phyloP scores from a whole-genome alignment of 2,797 vertebrate species.

The Microcaecilia unicolor region DNA sequence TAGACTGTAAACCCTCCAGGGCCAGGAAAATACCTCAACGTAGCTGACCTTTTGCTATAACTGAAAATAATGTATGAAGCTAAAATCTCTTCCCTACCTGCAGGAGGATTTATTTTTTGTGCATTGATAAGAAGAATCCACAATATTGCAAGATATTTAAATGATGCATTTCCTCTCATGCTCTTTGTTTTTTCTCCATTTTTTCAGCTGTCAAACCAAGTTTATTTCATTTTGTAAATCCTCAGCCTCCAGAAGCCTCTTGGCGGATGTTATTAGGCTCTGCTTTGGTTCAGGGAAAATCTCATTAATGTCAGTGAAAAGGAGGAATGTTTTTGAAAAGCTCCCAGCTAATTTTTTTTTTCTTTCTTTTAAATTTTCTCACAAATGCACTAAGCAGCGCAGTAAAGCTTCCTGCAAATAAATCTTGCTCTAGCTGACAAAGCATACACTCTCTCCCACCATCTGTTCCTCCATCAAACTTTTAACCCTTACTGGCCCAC shows the following conservation, averaged over 20 bases:
- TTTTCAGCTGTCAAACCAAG: not conserved
- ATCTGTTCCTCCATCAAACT: constrained; percentile 4
- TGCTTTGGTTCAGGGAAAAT: constrained; percentile 29
- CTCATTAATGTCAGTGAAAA: constrained; percentile 43
- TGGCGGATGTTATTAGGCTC: constrained; percentile 31
- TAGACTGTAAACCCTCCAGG: no score
- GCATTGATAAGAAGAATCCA: no score
- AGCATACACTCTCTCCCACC: not conserved
- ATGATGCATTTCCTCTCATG: not conserved
- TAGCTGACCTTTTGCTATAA: no score
- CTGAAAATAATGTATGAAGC: no score
- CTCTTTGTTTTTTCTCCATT: not conserved
- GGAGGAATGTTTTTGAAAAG: constrained; percentile 34
- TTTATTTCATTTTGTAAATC: constrained; percentile 14
- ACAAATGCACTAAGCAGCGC: constrained; percentile 32
- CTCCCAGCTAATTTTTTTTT: constrained; percentile 38
- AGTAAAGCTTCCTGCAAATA: constrained; percentile 26
- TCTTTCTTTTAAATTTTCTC: constrained; percentile 41
- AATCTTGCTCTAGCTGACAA: constrained; percentile 22
- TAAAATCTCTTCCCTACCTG: no score
- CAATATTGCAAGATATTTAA: accelerated
- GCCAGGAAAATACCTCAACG: no score
- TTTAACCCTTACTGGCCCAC: constrained; percentile 12
- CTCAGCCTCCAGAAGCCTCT: constrained; percentile 6
- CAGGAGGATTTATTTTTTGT: no score